Evolutionary conservation across 1,140 invertebrate genomes (phyloP).

Genomic region (Caenorhabditis latens): DNA sequence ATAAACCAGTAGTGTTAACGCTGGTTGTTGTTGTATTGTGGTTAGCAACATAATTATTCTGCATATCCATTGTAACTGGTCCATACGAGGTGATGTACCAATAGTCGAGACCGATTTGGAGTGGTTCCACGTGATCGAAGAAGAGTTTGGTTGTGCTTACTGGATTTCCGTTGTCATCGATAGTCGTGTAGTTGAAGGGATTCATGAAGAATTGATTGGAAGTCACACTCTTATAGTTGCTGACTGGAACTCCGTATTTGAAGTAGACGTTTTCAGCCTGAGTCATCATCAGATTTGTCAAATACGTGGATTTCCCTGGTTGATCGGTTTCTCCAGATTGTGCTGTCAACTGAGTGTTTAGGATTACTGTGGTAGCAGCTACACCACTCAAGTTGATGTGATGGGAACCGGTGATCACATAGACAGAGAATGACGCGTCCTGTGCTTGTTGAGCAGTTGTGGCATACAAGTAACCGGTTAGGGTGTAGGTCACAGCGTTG

Average conservation of each 20-base stretch:
- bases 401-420: neutral
- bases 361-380: neutral
- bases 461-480: neutral
- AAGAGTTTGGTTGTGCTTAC: neutral
- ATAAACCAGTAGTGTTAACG: neutral
- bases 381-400: neutral
- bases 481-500: neutral
- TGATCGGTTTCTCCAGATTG: neutral
- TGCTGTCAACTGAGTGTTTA: neutral
- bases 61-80: neutral
- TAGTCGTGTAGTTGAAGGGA: neutral
- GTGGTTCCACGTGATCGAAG: constrained; percentile 2
- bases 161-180: neutral
- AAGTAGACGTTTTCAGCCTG: no score
- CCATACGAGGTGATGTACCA: neutral
- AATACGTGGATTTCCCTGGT: neutral
- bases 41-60: constrained; percentile 5
- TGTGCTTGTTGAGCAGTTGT: constrained; percentile 9
- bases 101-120: neutral
- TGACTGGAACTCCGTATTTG: no score
- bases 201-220: constrained; percentile 1
- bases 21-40: neutral
- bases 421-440: neutral
- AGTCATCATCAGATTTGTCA: neutral
- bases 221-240: neutral